A percentile compares a stretch with the other conserved stretches of the same genome.
Evolutionary conservation across 2,113 vertebrate species (phyloP).

Genomic region (Stigmatopora argus): DNA sequence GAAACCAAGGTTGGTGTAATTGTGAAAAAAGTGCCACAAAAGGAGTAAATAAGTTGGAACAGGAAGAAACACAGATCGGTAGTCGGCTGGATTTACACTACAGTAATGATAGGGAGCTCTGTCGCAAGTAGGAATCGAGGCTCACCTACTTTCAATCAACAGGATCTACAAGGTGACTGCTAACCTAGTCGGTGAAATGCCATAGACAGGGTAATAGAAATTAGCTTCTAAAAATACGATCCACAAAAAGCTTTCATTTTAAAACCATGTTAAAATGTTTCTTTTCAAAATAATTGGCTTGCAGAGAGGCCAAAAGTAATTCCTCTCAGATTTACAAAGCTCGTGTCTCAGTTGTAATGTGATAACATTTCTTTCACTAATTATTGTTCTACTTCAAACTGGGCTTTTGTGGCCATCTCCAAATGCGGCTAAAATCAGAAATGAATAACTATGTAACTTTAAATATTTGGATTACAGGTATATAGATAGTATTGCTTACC

Average conservation of each 20-base stretch:
- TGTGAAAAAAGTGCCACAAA: conserved; percentile 29
- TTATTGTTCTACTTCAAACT: not conserved
- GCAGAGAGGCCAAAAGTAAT: not conserved
- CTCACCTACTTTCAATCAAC: not conserved
- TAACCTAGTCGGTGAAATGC: too few species aligned
- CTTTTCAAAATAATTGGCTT: not conserved
- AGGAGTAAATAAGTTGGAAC: conserved; percentile 17
- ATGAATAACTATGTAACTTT: not conserved
- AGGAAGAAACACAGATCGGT: conserved; percentile 21
- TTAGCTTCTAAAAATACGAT: too few species aligned
- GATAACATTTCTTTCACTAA: not conserved
- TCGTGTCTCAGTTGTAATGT: not conserved
- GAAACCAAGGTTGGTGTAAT: conserved; percentile 36
- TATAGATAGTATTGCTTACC: not conserved
- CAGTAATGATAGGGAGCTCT: not conserved
- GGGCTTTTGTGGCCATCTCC: not conserved
- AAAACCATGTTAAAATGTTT: not conserved
- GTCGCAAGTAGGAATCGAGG: not conserved
- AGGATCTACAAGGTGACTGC: too few species aligned
- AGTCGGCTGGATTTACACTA: conserved; percentile 13
- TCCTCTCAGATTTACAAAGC: not conserved
- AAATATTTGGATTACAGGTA: not conserved
- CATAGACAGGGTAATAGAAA: too few species aligned
- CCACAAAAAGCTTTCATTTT: too few species aligned
- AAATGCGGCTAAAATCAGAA: not conserved